Evolutionary conservation across 2,888 invertebrate species (phyloP), one percentile per base, ranked within the genome.

Genomic region (Ditylenchus weischeri): DNA sequence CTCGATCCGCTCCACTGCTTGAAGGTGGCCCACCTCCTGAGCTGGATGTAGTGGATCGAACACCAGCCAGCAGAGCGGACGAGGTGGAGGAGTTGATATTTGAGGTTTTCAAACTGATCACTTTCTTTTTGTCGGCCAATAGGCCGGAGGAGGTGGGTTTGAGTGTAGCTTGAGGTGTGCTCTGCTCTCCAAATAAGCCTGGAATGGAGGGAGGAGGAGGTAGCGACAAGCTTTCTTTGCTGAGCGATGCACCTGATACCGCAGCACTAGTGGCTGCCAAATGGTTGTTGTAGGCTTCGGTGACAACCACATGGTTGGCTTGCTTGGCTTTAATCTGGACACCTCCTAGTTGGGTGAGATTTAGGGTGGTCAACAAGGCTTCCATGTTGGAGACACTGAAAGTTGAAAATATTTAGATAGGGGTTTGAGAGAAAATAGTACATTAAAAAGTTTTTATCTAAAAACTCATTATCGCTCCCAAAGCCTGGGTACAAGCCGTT

Each of bases 351-450:
- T 57, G 36, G 18, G 21, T 35, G 10, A 48, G 43, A 48, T 65
- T 62, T 7, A 68, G 38, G 36, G 70, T 69, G 8, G 62, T 36
- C 13, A 68, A n/a, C 29, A 68, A 69, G 15, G 62, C 23, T 19
- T 71, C 64, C 29, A 68, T 21, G 21, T 70, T 50, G 18, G 69
- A 19, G 13, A 68, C 70, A 19, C 68, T 68, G 23, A 68, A 68
- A 36, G 6, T 43, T 15, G 15, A 43, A 43, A 43, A 13, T 13
- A 43, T 6, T 6, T 43, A 8, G 43, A 43, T 43, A 15, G 5
- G 43, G 2, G 3, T 43, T 43, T 43, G 15, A 15, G 43, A 6
- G 15, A 15, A 43, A 10, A 13, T 43, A 13, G 11, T 13, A 1
- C 8, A 15, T 3, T 43, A 15, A 15, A 43, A 43, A 10, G 8